Conservation (phyloP, 2,888 invertebrate species). For the Epirrita christyi region DNA sequence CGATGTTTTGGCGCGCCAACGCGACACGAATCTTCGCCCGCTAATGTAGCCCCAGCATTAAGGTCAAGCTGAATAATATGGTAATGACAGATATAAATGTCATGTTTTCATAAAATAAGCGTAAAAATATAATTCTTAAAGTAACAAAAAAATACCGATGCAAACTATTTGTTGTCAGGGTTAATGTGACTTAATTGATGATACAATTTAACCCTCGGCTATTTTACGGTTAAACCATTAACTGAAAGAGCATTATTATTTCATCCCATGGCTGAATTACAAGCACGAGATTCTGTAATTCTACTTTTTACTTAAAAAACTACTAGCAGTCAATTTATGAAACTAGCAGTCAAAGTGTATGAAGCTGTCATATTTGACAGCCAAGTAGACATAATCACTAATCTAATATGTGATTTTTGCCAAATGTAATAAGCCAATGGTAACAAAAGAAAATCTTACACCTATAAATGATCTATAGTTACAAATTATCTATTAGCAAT, state of each 20-base stretch:
- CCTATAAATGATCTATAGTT: constrained; percentile 23
- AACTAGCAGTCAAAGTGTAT: constrained; percentile 9
- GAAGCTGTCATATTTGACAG: constrained; percentile 9
- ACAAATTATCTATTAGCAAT: constrained; percentile 24
- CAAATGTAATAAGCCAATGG: constrained; percentile 21
- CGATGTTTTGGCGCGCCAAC: no score
- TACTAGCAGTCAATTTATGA: not conserved
- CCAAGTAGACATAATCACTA: not conserved
- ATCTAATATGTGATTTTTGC: constrained; percentile 6
- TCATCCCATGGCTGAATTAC: no score
- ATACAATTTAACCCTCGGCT: not conserved
- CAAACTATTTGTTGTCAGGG: no score
- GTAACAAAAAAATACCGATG: no score
- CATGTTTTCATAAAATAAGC: no score
- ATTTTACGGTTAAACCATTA: constrained; percentile 23
- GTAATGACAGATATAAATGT: not conserved
- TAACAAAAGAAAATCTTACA: constrained; percentile 31
- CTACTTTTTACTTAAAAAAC: not conserved
- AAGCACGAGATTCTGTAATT: not conserved
- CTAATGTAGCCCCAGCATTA: no score
- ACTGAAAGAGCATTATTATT: constrained; percentile 26
- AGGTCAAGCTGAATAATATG: not conserved
- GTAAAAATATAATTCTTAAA: no score
- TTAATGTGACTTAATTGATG: not conserved
- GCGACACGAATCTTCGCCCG: no score